These are phyloP conservation scores for Phyto melanocephala DNA, from an alignment of 2,888 invertebrate genomes.

Conservation along the genomic window DNA sequence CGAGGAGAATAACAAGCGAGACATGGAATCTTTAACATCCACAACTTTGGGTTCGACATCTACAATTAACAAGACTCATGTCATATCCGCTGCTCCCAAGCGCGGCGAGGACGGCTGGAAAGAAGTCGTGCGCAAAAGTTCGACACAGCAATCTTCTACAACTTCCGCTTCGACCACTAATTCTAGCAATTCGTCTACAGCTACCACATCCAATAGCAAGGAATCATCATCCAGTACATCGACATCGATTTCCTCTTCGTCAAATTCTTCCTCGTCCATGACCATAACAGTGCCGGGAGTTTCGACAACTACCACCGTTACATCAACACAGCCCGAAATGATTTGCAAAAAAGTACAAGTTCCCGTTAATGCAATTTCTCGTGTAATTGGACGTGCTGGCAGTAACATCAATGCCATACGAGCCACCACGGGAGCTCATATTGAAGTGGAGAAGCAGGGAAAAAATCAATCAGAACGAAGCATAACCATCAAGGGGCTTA, in stretches of 20 bases:
- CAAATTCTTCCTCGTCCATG: conserved; percentile 74
- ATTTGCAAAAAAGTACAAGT: conserved; percentile 95
- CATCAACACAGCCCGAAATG: conserved; percentile 75
- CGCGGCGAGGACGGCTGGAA: conserved; percentile 98
- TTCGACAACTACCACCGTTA: conserved; percentile 69
- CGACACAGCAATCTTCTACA: conserved; percentile 79
- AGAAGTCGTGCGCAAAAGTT: conserved; percentile 94
- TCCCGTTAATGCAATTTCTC: conserved; percentile 95
- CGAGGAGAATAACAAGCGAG: conserved; percentile 41
- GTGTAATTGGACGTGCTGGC: conserved; percentile 98
- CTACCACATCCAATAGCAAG: conserved; percentile 38
- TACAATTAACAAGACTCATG: conserved; percentile 75
- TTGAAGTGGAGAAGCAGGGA: conserved; percentile 98
- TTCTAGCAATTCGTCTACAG: conserved; percentile 29
- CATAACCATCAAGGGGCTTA: conserved; percentile 96
- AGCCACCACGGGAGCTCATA: conserved; percentile 97
- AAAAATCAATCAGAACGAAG: conserved; percentile 96
- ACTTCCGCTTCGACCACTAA: conserved; percentile 15
- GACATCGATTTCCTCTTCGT: conserved; percentile 61
- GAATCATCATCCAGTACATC: conserved; percentile 38
- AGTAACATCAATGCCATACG: conserved; percentile 99
- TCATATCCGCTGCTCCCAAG: conserved; percentile 73
- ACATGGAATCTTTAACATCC: conserved; percentile 58
- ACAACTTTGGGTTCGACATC: conserved; percentile 82
- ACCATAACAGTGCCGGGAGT: conserved; percentile 65